Conservation (phyloP, 2,888 invertebrate species). For the Protonemura montana region DNA sequence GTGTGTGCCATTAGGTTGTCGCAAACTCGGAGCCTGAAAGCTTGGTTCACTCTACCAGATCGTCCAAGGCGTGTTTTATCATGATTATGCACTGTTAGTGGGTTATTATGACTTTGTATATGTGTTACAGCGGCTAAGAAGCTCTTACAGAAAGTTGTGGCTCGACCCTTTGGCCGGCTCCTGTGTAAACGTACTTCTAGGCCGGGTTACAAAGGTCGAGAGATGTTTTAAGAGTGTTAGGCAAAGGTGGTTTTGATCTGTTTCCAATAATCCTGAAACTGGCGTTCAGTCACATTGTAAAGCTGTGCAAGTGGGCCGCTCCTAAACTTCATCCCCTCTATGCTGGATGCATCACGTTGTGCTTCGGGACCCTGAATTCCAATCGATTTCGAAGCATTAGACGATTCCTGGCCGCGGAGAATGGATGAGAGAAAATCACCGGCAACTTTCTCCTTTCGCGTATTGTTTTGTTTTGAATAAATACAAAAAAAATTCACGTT, state of each 20-base stretch:
- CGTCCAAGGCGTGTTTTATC: neutral
- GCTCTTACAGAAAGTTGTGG: neutral
- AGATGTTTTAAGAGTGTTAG: neutral
- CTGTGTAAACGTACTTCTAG: neutral
- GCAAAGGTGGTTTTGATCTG: slow-evolving; percentile 12
- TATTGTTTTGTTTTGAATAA: neutral
- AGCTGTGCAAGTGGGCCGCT: neutral
- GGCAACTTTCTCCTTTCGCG: neutral
- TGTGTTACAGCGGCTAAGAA: neutral
- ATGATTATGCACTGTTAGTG: neutral
- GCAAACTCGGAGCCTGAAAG: neutral
- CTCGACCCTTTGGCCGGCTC: neutral
- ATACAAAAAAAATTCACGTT: neutral
- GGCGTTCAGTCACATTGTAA: neutral
- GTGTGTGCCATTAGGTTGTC: neutral
- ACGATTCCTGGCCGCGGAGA: neutral
- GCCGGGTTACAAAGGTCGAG: neutral
- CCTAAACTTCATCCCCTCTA: neutral
- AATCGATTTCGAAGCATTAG: neutral
- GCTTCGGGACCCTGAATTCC: neutral
- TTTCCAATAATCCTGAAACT: slow-evolving; percentile 2
- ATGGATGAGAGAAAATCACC: neutral
- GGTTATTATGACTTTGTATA: neutral
- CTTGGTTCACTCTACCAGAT: neutral
- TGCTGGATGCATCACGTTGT: neutral